These are phyloP conservation scores for Drosophila affinis DNA, from an alignment of 2,888 invertebrate species.

Conservation along the genomic window DNA sequence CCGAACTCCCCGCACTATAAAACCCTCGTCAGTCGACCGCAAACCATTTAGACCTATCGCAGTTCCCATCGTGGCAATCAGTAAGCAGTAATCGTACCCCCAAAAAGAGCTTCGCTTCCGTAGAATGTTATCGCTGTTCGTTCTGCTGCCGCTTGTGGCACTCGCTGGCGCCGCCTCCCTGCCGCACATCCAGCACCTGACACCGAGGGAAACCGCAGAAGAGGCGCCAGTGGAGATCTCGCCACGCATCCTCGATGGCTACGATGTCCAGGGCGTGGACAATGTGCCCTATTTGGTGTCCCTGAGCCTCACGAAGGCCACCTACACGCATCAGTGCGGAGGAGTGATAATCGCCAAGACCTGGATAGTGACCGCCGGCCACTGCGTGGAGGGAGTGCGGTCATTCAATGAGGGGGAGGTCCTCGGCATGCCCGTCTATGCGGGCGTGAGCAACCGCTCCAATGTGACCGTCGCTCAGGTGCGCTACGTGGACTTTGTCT, in stretches of 20 bases:
- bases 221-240: conserved; percentile 37
- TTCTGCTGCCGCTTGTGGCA: conserved; percentile 51
- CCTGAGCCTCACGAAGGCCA: conserved; percentile 59
- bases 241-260: conserved; percentile 70
- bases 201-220: conserved; percentile 35
- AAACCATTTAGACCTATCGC: conserved; percentile 9
- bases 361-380: conserved; percentile 83
- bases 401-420: conserved; percentile 55
- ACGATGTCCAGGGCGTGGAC: conserved; percentile 65
- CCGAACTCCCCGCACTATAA: conserved; percentile 31
- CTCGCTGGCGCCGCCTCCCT: conserved; percentile 44
- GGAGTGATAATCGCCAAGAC: conserved; percentile 83
- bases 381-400: conserved; percentile 67
- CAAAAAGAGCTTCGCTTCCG: conserved; percentile 9
- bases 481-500: conserved; percentile 73
- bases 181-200: conserved; percentile 47
- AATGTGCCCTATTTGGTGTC: conserved; percentile 75
- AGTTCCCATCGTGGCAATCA: conserved; percentile 16
- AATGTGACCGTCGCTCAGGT: conserved; percentile 70
- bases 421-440: conserved; percentile 69
- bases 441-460: conserved; percentile 69
- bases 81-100: not conserved
- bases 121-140: conserved; percentile 34
- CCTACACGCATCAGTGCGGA: conserved; percentile 83
- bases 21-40: conserved; percentile 32